Percentiles rank a stretch among this genome's conserved stretches.
These are phyloP conservation scores for Argyresthia goedartella DNA, from an alignment of 2,888 invertebrate species.

Conservation along the genomic window DNA sequence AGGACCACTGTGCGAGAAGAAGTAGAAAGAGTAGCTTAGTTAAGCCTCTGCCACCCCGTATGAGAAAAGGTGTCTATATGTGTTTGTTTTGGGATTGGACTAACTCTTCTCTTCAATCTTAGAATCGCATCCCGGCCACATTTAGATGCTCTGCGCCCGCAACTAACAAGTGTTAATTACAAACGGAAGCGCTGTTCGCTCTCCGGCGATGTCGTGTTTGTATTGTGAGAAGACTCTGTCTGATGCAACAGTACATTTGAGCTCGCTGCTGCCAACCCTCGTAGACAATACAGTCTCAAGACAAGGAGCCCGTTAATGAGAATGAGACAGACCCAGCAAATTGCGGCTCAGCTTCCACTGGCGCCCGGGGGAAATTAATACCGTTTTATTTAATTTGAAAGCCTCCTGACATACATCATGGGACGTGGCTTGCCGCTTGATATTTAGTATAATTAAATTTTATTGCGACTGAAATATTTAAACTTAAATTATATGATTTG, in stretches of 20 bases:
- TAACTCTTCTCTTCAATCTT: too few relatives aligned
- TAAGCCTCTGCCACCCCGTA: too few relatives aligned
- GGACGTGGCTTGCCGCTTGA: conserved; percentile 4
- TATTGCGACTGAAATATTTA: too few relatives aligned
- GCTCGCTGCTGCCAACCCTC: neutral
- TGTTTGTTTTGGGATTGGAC: too few relatives aligned
- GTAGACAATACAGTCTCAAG: conserved; percentile 26
- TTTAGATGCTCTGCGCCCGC: too few relatives aligned
- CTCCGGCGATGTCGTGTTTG: neutral
- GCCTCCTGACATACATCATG: conserved; percentile 26
- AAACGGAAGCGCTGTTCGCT: neutral
- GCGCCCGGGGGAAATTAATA: conserved; percentile 49
- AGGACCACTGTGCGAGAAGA: too few relatives aligned
- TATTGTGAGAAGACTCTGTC: neutral
- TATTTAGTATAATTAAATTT: too few relatives aligned
- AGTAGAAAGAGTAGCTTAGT: too few relatives aligned
- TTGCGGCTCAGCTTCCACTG: conserved; percentile 26
- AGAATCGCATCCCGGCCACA: too few relatives aligned
- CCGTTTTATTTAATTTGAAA: conserved; percentile 32
- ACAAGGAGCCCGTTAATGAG: conserved; percentile 24
- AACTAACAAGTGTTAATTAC: conserved; percentile 37
- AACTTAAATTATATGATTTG: too few relatives aligned
- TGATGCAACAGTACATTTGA: neutral
- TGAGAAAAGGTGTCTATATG: too few relatives aligned
- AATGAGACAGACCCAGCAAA: conserved; percentile 38